Conservation (phyloP, 2,888 invertebrate species). For the Microdon myrmicae region DNA sequence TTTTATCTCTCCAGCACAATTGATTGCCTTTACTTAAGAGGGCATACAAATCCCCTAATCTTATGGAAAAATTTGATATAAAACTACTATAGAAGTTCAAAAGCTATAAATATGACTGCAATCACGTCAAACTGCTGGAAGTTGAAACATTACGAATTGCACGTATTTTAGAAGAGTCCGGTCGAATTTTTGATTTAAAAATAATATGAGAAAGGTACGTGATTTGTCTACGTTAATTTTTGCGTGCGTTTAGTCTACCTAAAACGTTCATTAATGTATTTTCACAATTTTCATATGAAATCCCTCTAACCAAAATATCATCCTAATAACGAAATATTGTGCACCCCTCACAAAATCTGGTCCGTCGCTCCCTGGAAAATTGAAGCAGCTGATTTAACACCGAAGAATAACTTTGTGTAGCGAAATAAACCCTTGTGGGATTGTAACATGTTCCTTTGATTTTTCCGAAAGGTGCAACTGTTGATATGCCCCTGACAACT, state of each 20-base stretch:
- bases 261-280: conserved; percentile 2
- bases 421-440: conserved; percentile 16
- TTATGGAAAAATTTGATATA: conserved; percentile 5
- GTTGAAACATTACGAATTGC: conserved; percentile 10
- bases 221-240: conserved; percentile 7
- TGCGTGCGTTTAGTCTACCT: not conserved
- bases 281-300: not conserved
- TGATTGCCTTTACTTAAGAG: too few relatives aligned
- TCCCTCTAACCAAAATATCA: conserved; percentile 4
- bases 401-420: conserved; percentile 8
- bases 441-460: conserved; percentile 47
- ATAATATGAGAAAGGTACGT: conserved; percentile 23
- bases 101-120: conserved; percentile 12
- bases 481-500: conserved; percentile 9
- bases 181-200: conserved; percentile 7
- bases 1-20: too few relatives aligned
- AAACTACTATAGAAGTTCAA: conserved; percentile 22
- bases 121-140: conserved; percentile 8
- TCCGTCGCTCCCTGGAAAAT: conserved; percentile 26
- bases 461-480: conserved; percentile 11
- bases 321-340: conserved; percentile 1
- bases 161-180: conserved; percentile 5
- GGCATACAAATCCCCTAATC: not conserved
- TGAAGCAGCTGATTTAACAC: conserved; percentile 11
- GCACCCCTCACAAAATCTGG: conserved; percentile 5